Conservation (phyloP, 2,888 invertebrate genomes). For the Drosophila kambysellisi region DNA sequence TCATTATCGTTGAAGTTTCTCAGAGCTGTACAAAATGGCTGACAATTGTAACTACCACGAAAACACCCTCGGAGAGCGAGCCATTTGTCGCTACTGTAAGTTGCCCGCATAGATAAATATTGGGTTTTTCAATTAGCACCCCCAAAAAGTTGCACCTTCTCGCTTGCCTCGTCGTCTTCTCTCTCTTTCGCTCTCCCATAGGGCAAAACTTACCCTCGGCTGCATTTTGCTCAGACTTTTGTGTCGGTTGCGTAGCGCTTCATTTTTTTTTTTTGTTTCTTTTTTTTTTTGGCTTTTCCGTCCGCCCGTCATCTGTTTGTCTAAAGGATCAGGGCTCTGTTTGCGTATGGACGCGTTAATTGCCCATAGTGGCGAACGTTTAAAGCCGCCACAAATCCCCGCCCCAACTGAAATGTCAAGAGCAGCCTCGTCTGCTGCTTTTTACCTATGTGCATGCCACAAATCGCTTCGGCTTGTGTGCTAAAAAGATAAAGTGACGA, state of each 20-base stretch:
- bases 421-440: constrained; percentile 27
- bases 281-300: not conserved
- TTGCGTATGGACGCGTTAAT: constrained; percentile 82
- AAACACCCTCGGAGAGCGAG: constrained; percentile 35
- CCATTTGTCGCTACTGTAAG: constrained; percentile 27
- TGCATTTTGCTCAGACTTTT: constrained; percentile 35
- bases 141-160: constrained; percentile 50
- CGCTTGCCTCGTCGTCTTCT: not conserved
- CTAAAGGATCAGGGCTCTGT: constrained; percentile 83
- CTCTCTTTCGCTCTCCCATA: not conserved
- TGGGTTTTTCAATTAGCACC: constrained; percentile 76
- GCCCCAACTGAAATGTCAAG: constrained; percentile 66
- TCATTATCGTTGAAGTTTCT: constrained; percentile 4
- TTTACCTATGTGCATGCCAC: constrained; percentile 24
- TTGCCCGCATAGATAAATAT: constrained; percentile 68
- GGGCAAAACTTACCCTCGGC: constrained; percentile 41
- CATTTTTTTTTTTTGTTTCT: constrained; percentile 5
- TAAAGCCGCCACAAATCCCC: constrained; percentile 82
- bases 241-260: constrained; percentile 19
- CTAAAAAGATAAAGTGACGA: constrained; percentile 67
- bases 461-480: constrained; percentile 49
- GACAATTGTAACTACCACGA: constrained; percentile 30
- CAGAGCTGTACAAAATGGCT: constrained; percentile 62
- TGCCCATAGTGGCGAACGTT: constrained; percentile 83
- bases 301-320: constrained; percentile 70